A percentile compares a stretch with the other conserved stretches of the same genome.
Conservation (phyloP, 2,113 vertebrate genomes). For the Oreochromis spilurus region DNA sequence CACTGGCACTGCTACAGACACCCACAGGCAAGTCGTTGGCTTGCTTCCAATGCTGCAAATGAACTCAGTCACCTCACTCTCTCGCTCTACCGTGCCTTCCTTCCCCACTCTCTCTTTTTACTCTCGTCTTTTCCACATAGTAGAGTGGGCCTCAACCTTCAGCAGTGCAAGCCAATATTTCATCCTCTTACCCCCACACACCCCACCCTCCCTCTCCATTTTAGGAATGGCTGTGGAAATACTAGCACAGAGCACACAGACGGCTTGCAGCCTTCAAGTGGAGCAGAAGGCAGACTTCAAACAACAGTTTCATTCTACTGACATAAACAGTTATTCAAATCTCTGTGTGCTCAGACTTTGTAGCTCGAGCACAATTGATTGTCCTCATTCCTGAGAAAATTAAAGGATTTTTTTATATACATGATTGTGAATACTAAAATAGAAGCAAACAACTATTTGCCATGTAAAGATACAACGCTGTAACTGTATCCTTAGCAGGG, state of each 20-base stretch:
- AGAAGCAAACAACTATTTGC: background rate
- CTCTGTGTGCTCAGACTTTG: background rate
- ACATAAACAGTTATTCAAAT: constrained; percentile 47
- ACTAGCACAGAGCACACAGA: constrained; percentile 38
- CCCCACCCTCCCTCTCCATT: constrained; percentile 48
- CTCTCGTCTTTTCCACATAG: constrained; percentile 38
- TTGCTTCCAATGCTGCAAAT: constrained; percentile 63
- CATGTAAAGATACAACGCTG: background rate
- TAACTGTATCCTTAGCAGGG: background rate
- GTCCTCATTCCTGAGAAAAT: background rate
- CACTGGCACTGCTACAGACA: constrained; percentile 73
- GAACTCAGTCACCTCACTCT: constrained; percentile 74
- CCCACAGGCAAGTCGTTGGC: constrained; percentile 72
- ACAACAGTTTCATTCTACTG: constrained; percentile 46
- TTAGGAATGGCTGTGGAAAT: constrained; percentile 65
- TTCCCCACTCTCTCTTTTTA: constrained; percentile 20
- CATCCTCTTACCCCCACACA: constrained; percentile 36
- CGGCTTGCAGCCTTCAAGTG: constrained; percentile 32
- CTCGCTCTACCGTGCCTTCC: constrained; percentile 30
- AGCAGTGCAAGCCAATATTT: constrained; percentile 57
- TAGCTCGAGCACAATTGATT: background rate
- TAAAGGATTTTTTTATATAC: background rate
- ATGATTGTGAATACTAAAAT: background rate
- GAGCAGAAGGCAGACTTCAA: constrained; percentile 56
- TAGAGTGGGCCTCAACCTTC: constrained; percentile 55